Evolutionary conservation across 2,797 vertebrate species (phyloP).

Genomic region (Gymnocypris eckloni): DNA sequence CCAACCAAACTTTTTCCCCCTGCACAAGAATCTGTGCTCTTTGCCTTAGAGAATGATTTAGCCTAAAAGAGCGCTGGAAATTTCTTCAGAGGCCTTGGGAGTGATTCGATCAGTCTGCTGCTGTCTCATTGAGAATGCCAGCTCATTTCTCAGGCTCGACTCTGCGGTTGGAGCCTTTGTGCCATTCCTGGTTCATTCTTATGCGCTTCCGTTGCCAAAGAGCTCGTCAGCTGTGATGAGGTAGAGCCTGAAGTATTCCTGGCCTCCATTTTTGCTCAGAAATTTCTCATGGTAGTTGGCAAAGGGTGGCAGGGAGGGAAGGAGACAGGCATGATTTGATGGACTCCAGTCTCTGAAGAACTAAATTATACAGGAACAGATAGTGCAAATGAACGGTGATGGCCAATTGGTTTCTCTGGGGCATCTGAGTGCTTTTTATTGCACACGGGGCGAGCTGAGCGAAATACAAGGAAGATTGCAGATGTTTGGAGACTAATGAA

Average conservation of each 20-base stretch:
- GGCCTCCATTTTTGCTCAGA: constrained; percentile 58
- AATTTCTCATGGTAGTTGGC: constrained; percentile 37
- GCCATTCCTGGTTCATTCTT: constrained; percentile 73
- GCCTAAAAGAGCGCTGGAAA: constrained; percentile 64
- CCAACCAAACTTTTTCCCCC: neutral
- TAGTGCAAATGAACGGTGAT: constrained; percentile 46
- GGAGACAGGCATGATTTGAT: constrained; percentile 21
- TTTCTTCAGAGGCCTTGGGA: constrained; percentile 66
- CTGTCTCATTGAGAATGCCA: constrained; percentile 78
- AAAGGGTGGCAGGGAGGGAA: constrained; percentile 16
- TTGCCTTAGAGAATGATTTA: constrained; percentile 16
- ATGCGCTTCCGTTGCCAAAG: constrained; percentile 74
- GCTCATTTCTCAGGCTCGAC: constrained; percentile 73
- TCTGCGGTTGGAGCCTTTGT: neutral
- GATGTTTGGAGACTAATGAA: constrained; percentile 47
- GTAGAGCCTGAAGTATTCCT: constrained; percentile 66
- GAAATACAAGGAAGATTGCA: constrained; percentile 11
- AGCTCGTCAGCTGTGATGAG: constrained; percentile 63
- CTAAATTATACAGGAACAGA: constrained; percentile 56
- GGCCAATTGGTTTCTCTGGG: constrained; percentile 29
- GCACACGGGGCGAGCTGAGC: constrained; percentile 6
- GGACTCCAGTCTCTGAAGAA: constrained; percentile 53
- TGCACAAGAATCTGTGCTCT: neutral
- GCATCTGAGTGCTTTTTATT: constrained; percentile 27
- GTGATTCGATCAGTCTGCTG: constrained; percentile 71